Base-by-base conservation (phyloP, 2,888 invertebrate species). In the Tethea ocularis region DNA sequence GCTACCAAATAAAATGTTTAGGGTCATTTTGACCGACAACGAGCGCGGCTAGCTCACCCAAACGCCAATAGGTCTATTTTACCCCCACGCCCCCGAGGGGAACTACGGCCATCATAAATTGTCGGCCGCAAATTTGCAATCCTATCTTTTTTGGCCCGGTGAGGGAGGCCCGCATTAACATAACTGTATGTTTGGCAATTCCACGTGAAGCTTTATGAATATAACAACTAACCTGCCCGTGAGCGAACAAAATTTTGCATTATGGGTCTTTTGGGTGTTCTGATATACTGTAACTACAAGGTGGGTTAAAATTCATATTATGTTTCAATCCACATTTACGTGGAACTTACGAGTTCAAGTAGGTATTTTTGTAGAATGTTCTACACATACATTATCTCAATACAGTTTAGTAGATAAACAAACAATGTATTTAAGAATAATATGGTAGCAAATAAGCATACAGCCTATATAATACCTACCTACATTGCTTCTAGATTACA, bases 91-190 rank as follows among this genome's bases (percentile, higher is more conserved):
- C 82, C 80, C 84, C 82, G 77, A 83, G 85, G 88, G 88, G 86
- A 84, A 83, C 81, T 85, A 88, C 80, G 83, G 86, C 78, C 80
- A 85, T 88, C 92, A 88, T 93, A 93, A 93, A 93, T 91, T 93
- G 89, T 88, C 88, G 84, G 87, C 89, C 87, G 86, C 90, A 91
- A 93, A 93, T 93, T 93, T 92, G 93, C 91, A 93, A 93, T 92
- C 89, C 87, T 91, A 89, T 92, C 89, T 91, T 86, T 84, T 87
- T 86, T 81, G 84, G 83, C 85, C 85, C 83, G 85, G 86, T 83
- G 87, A 89, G 90, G 89, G 84, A 87, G 82, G 74, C 75, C 71
- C 60, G 79, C 87, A 89, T 92, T 91, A 91, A 89, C 91, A 92
- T 93, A 91, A 91, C 89, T 87, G 87, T 88, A 86, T 83, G 86